Evolutionary conservation across 1,140 invertebrate species (phyloP), one percentile per base, ranked within the genome.

Genomic region (Drosophila serrata): DNA sequence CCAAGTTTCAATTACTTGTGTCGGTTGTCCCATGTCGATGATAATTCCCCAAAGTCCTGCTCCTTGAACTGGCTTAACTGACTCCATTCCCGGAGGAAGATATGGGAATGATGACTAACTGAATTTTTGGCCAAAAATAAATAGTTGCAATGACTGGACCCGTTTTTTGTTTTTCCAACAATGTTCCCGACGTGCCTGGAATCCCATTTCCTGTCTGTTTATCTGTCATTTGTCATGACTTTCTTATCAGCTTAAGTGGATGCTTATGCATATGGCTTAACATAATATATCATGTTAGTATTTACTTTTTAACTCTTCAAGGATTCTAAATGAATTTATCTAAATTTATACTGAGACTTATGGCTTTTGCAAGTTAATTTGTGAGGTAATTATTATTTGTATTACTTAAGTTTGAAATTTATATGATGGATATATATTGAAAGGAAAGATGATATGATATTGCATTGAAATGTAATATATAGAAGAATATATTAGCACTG

Each of bases 1-100:
- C 65, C 61, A 33, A 69, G 62, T 67, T 67, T 67, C 65, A 69
- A 69, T 69, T 69, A 69, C 65, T 69, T 51, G 65, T 67, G 51
- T 53, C 43, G 22, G 45, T 9, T n/a, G 19, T 51, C 43, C 60
- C 60, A 22, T 6, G 60, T 63, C 49, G 45, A 49, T 49, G 60
- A 35, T 65, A 69, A 69, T 69, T 63, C 65, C 61, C 62, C 9
- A 24, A 37, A 67, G 61, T 8, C 17, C 17, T 17, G 37, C 65
- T 48, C 13, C 46, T 37, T 40, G 13, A 37, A 29, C 39, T 53
- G 29, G 19, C 65, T 53, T 35, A 67, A 22, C 46, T 45, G 29
- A 13, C 22, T 46, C 22, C 43, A 33, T 60, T 55, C 55, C 60
- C 13, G 9, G 4, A 12, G 35, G 27, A 4, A 12, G 4, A 7